Base-by-base conservation (phyloP, 2,888 invertebrate species). In the Crematogaster levior region DNA sequence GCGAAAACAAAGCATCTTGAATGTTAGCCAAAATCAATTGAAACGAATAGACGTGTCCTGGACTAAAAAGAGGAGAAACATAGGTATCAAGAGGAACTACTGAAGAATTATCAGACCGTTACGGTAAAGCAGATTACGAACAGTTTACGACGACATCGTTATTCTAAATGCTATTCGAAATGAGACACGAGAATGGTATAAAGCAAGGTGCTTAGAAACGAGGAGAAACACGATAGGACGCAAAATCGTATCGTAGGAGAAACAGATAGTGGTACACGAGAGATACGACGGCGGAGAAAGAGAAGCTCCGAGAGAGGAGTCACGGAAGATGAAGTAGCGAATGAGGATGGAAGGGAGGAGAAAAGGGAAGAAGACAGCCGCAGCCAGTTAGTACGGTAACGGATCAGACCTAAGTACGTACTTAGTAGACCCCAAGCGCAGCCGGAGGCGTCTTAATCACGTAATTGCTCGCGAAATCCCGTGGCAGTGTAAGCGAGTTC, bases 401-500 rank as follows among this genome's bases (percentile, higher is more conserved):
- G 91, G 90, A 93, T 93, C 92, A 93, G 93, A 90, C 91, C 92
- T 93, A 93, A 94, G 93, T 93, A 93, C 92, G 93, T 93, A 93
- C 93, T 93, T 93, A 93, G 92, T 89, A 90, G 90, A 92, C 90
- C 91, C 92, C 89, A 86, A 90, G 91, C 91, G 86, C 85, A 88
- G 92, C 93, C 93, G 86, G 91, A 92, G 92, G 93, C 93, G 92
- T 92, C 93, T 92, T 92, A 93, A 92, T 93, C 92, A 92, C 90
- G 94, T 94, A 94, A 94, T 94, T 94, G 94, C 93, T 93, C 92
- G 93, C 92, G 91, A 93, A 93, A 93, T 93, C 93, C 93, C 88
- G 87, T 83, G 83, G 88, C 84, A 75, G 88, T 85, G 85, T 87
- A 89, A 72, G 72, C 77, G 72, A 56, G 30, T 75, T 24, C 56